Evolutionary conservation across 2,113 vertebrate genomes (phyloP).

Genomic region (Prunella himalayana): DNA sequence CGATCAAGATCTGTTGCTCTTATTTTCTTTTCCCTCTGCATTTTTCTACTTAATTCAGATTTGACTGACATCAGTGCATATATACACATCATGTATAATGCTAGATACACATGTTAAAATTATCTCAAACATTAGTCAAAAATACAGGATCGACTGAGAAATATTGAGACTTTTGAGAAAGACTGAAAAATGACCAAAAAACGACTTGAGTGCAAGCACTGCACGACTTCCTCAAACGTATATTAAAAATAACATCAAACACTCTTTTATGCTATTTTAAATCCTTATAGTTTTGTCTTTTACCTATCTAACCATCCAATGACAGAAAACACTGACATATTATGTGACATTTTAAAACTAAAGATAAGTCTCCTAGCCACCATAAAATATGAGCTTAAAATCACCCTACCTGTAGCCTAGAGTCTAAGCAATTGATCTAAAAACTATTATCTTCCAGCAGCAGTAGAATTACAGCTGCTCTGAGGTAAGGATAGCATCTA

Average conservation of each 20-base stretch:
- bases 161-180: neutral
- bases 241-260: neutral
- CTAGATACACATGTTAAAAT: neutral
- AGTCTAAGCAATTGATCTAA: constrained; percentile 36
- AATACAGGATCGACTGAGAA: neutral
- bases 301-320: neutral
- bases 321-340: neutral
- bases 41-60: neutral
- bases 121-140: neutral
- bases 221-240: neutral
- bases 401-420: neutral
- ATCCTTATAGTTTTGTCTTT: neutral
- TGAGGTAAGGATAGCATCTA: constrained; percentile 16
- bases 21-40: neutral
- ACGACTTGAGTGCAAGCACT: neutral
- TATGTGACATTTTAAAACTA: neutral
- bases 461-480: constrained; percentile 18
- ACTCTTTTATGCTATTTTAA: neutral
- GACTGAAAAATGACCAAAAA: neutral
- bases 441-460: constrained; percentile 30
- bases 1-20: neutral
- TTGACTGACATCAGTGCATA: neutral
- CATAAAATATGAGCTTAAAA: constrained; percentile 17
- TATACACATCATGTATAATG: neutral
- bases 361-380: neutral